Conservation (phyloP, 2,113 vertebrate species). For the Nematolebias whitei region DNA sequence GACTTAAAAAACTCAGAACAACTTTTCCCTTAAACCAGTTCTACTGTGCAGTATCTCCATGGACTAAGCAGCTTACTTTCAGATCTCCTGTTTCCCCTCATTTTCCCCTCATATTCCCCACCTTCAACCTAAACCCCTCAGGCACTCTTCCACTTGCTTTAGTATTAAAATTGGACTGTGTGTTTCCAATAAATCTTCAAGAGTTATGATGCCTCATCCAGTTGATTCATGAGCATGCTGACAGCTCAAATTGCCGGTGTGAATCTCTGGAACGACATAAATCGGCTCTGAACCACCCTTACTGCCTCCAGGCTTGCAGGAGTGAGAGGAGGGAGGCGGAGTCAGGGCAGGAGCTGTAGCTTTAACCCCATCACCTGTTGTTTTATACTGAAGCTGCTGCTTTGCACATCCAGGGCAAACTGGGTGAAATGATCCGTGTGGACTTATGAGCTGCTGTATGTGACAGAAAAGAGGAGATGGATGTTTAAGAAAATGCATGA, state of each 20-base stretch:
- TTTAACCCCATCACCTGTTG: slow-evolving; percentile 64
- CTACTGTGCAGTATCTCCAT: slow-evolving; percentile 6
- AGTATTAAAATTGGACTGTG: slow-evolving; percentile 75
- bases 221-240: slow-evolving; percentile 80
- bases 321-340: slow-evolving; percentile 47
- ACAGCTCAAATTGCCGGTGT: slow-evolving; percentile 83
- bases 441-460: background rate
- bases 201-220: slow-evolving; percentile 79
- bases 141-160: slow-evolving; percentile 61
- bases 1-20: background rate
- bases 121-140: slow-evolving; percentile 33
- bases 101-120: slow-evolving; percentile 47
- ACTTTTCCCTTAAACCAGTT: slow-evolving; percentile 12
- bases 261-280: slow-evolving; percentile 81
- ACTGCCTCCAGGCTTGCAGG: slow-evolving; percentile 51
- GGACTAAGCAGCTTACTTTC: slow-evolving; percentile 25
- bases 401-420: slow-evolving; percentile 18
- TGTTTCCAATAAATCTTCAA: slow-evolving; percentile 81
- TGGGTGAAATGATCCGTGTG: background rate
- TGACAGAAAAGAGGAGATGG: background rate
- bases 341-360: slow-evolving; percentile 37
- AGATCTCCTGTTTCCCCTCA: background rate
- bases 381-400: slow-evolving; percentile 45
- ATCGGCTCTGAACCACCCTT: slow-evolving; percentile 54
- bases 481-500: too few species aligned